Conservation (phyloP, 2,797 vertebrate species). For the Siniperca obscura region DNA sequence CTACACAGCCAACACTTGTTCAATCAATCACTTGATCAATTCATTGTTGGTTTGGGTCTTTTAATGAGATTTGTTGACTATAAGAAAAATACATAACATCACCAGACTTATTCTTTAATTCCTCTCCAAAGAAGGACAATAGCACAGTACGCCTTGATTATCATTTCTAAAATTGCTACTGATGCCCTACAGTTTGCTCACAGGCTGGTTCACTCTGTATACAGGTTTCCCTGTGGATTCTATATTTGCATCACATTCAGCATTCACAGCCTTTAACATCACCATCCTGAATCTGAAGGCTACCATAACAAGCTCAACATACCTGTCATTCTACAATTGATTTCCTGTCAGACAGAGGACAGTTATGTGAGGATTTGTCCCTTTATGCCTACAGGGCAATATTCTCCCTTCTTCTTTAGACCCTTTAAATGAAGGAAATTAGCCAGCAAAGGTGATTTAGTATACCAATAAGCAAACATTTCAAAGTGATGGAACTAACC, state of each 20-base stretch:
- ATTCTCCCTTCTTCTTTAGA: neutral
- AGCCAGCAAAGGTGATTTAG: neutral
- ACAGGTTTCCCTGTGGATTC: neutral
- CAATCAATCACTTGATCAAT: neutral
- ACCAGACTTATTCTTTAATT: neutral
- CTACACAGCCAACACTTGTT: neutral
- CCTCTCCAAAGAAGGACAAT: neutral
- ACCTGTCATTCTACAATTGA: neutral
- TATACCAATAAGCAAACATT: neutral
- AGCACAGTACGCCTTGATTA: neutral
- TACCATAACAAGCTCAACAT: neutral
- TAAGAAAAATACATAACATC: neutral
- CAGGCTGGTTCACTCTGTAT: neutral
- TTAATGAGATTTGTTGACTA: neutral
- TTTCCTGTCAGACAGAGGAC: conserved; percentile 21
- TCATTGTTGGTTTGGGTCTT: neutral
- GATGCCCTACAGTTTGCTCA: neutral
- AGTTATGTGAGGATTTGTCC: conserved; percentile 16
- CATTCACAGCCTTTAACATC: neutral
- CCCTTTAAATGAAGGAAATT: conserved; percentile 17
- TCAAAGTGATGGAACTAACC: neutral
- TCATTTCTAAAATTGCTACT: neutral
- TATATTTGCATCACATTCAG: neutral
- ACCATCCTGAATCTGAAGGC: neutral
- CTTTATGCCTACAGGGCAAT: neutral